These are phyloP conservation scores for Drosophila gunungcola DNA, from an alignment of 1,140 invertebrate species.

Conservation along the genomic window DNA sequence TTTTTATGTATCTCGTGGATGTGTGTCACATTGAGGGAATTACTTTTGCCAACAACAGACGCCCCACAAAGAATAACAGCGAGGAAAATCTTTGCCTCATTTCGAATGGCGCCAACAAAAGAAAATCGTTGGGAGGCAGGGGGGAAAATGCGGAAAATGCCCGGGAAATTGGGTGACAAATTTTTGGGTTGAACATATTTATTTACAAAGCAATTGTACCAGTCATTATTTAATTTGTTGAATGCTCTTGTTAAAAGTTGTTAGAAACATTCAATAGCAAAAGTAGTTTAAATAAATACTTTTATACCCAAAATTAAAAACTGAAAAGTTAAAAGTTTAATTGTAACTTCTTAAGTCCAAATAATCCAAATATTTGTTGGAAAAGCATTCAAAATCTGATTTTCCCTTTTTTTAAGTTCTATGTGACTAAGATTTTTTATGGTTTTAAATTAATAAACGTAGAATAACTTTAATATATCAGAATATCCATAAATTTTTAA, in stretches of 20 bases:
- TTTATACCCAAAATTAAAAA: no score
- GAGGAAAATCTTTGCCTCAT: conserved; percentile 33
- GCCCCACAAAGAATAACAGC: conserved; percentile 35
- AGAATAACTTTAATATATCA: no score
- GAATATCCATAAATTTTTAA: background rate
- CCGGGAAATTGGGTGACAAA: conserved; percentile 36
- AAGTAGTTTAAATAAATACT: no score
- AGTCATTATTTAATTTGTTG: background rate
- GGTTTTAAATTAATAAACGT: no score
- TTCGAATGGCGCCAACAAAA: conserved; percentile 51
- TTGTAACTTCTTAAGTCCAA: no score
- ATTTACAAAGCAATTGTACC: background rate
- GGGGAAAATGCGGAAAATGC: conserved; percentile 17
- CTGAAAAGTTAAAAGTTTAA: no score
- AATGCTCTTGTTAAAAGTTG: no score
- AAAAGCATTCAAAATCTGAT: no score
- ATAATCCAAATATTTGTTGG: no score
- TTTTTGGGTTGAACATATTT: background rate
- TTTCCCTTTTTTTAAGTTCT: no score
- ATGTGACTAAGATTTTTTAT: no score
- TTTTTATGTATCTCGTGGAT: conserved; percentile 26
- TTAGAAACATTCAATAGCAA: no score
- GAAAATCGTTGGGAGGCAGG: background rate
- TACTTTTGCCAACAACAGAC: conserved; percentile 29
- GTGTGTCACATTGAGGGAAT: conserved; percentile 44